Percentiles rank a stretch among this genome's conserved stretches.
Evolutionary conservation across 2,797 vertebrate genomes (phyloP).

Genomic region (Chromis chromis): DNA sequence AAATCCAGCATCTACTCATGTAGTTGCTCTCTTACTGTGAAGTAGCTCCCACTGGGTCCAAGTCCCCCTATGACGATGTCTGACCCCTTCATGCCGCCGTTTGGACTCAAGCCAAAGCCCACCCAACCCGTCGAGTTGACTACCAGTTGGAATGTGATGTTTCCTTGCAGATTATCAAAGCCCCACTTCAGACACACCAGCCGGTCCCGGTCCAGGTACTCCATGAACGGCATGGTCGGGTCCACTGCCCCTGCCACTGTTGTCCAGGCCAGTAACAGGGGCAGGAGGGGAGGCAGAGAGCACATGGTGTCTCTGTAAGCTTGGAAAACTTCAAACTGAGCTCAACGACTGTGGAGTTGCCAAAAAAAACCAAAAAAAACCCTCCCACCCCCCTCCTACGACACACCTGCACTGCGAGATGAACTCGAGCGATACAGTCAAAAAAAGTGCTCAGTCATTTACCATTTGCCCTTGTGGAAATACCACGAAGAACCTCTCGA

Average conservation of each 20-base stretch:
- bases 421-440: slow-evolving; percentile 44
- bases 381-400: slow-evolving; percentile 28
- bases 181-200: slow-evolving; percentile 81
- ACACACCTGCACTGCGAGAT: slow-evolving; percentile 70
- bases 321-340: slow-evolving; percentile 52
- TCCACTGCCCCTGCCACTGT: slow-evolving; percentile 24
- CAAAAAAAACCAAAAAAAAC: slow-evolving; percentile 6
- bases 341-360: slow-evolving; percentile 12
- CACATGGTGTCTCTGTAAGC: slow-evolving; percentile 63
- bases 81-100: slow-evolving; percentile 75
- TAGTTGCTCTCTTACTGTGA: slow-evolving; percentile 79
- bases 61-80: slow-evolving; percentile 86
- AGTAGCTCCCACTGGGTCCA: slow-evolving; percentile 77
- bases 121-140: slow-evolving; percentile 85
- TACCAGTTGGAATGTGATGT: slow-evolving; percentile 81
- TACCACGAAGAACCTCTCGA: background rate
- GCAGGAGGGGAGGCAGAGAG: slow-evolving; percentile 46
- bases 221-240: slow-evolving; percentile 74
- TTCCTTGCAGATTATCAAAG: slow-evolving; percentile 71
- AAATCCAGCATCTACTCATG: too few species aligned
- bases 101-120: slow-evolving; percentile 83
- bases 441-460: slow-evolving; percentile 52
- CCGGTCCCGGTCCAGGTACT: slow-evolving; percentile 76
- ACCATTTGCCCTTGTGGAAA: background rate
- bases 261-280: slow-evolving; percentile 42